A percentile compares a stretch with the other conserved stretches of the same genome.
These are phyloP conservation scores for Philereme vetulata DNA, from an alignment of 2,888 invertebrate species.

Conservation along the genomic window DNA sequence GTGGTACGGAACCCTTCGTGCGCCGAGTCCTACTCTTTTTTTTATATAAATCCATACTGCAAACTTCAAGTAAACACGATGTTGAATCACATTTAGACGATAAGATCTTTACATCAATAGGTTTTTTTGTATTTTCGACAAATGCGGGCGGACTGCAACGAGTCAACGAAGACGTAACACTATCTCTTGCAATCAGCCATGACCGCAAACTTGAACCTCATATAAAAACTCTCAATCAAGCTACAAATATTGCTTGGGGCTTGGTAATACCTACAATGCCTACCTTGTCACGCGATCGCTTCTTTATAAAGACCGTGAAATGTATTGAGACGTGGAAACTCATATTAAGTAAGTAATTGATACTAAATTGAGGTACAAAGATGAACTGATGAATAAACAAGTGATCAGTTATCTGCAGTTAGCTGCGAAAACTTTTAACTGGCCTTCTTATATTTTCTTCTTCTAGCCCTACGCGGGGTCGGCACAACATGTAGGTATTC, in stretches of 20 bases:
- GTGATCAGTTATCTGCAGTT: too few relatives aligned
- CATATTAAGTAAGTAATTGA: not conserved
- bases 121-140: constrained; percentile 1
- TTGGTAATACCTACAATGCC: constrained; percentile 2
- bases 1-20: too few relatives aligned
- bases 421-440: too few relatives aligned
- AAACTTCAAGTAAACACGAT: too few relatives aligned
- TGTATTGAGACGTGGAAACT: constrained; percentile 6
- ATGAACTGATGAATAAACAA: too few relatives aligned
- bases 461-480: too few relatives aligned
- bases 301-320: constrained; percentile 12
- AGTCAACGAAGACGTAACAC: constrained; percentile 27
- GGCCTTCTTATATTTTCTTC: too few relatives aligned
- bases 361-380: too few relatives aligned
- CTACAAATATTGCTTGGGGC: not conserved
- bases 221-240: constrained; percentile 16
- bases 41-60: too few relatives aligned
- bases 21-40: too few relatives aligned
- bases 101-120: not conserved
- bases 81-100: too few relatives aligned
- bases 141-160: not conserved
- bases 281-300: constrained; percentile 13
- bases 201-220: constrained; percentile 35
- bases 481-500: too few relatives aligned
- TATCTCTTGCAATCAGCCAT: constrained; percentile 18